phyloP scores from a whole-genome alignment of 2,113 vertebrate genomes.

The Piaya cayana region DNA sequence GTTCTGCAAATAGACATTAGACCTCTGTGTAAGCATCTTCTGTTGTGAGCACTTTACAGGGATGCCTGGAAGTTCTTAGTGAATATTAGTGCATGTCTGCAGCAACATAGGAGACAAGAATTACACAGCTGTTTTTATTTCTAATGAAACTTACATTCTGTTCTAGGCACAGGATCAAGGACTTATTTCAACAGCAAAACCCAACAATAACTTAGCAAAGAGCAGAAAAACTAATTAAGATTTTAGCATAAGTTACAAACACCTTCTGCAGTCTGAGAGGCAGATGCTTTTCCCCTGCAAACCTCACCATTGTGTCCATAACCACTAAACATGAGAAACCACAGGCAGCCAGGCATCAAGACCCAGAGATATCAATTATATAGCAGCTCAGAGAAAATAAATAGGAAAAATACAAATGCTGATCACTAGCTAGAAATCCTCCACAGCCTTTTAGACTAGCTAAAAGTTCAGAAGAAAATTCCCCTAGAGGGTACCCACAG shows the following conservation, averaged over 20 bases:
- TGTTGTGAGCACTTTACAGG: not conserved
- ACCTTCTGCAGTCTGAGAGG: not conserved
- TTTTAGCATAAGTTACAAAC: not conserved
- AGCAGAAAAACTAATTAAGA: not conserved
- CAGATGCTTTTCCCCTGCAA: not conserved
- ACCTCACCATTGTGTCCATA: not conserved
- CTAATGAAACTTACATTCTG: not conserved
- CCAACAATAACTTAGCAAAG: not conserved
- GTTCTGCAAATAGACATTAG: not conserved
- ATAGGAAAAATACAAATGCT: not conserved
- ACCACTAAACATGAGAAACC: not conserved
- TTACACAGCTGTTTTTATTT: not conserved
- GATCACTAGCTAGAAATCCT: not conserved
- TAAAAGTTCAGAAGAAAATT: not conserved
- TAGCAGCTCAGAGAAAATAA: rapidly evolving
- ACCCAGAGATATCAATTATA: not conserved
- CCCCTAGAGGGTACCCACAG: not conserved
- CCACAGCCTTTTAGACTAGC: not conserved
- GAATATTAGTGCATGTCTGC: not conserved
- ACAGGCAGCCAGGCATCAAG: not conserved
- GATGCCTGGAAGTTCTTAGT: not conserved
- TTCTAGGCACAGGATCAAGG: not conserved
- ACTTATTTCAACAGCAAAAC: not conserved
- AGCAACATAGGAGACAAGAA: not conserved
- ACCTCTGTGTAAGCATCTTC: not conserved